These are phyloP conservation scores for Camelus dromedarius DNA, from an alignment of 2,113 vertebrate genomes.

Conservation along the genomic window DNA sequence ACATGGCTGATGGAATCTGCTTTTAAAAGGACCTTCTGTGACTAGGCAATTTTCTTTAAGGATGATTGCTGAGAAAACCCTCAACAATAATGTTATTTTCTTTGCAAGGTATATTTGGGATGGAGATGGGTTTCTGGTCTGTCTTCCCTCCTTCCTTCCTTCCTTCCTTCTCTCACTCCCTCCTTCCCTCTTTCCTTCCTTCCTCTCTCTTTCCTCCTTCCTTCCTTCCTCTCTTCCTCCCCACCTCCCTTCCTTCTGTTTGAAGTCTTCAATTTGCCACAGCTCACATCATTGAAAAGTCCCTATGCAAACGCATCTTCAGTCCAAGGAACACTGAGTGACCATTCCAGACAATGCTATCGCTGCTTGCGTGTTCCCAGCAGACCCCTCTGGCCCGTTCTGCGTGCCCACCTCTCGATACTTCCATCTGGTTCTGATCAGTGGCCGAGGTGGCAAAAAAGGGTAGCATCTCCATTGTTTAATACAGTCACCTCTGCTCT, in stretches of 20 bases:
- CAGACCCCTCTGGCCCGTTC: neutral
- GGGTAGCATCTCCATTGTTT: neutral
- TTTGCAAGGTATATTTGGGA: neutral
- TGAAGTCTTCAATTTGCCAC: neutral
- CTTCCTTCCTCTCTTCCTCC: neutral
- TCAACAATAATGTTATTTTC: neutral
- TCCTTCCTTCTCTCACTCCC: neutral
- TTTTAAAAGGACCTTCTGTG: neutral
- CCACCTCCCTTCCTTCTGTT: neutral
- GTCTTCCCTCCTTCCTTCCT: too few species aligned
- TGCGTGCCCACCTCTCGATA: rapidly evolving
- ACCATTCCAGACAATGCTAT: rapidly evolving
- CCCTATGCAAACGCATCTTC: neutral
- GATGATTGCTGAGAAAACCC: neutral
- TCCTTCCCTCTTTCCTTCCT: too few species aligned
- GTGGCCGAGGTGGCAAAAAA: neutral
- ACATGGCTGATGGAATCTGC: neutral
- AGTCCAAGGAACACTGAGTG: neutral
- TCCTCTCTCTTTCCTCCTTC: neutral
- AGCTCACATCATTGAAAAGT: rapidly evolving
- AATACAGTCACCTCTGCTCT: neutral
- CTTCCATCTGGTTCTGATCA: neutral
- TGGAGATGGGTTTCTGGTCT: neutral
- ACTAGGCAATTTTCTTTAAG: neutral
- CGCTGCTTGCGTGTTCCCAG: rapidly evolving